Evolutionary conservation across 2,888 invertebrate species (phyloP).

Genomic region (Thymelicus lineola): DNA sequence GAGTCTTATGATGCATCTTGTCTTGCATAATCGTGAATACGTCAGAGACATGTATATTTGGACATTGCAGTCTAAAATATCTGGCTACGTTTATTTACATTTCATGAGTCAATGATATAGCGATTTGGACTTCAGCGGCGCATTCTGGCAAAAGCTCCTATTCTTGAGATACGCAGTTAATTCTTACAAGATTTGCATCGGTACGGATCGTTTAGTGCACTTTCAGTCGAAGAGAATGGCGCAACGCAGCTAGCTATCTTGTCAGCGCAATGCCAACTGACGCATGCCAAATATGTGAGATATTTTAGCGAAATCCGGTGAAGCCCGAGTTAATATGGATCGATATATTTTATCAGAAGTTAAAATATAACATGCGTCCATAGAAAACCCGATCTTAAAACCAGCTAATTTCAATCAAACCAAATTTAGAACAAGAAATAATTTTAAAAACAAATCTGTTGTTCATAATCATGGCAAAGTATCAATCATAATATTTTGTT

Average conservation of each 20-base stretch:
- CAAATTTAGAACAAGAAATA: no score
- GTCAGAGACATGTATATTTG: conserved; percentile 21
- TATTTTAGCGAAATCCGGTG: conserved; percentile 11
- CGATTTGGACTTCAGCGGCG: conserved; percentile 19
- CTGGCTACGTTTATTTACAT: conserved; percentile 24
- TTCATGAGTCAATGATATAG: conserved; percentile 36
- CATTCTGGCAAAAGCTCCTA: conserved; percentile 50
- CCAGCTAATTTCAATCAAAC: no score
- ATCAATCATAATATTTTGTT: background rate
- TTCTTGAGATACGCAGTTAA: conserved; percentile 54
- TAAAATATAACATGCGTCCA: no score
- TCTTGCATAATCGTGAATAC: conserved; percentile 2
- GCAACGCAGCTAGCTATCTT: conserved; percentile 52
- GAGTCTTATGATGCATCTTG: conserved; percentile 1
- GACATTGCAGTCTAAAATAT: conserved; percentile 30
- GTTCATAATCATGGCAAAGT: no score
- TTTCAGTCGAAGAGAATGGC: conserved; percentile 50
- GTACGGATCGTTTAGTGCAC: conserved; percentile 45
- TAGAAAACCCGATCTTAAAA: no score
- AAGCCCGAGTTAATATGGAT: conserved; percentile 7
- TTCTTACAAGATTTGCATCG: conserved; percentile 52
- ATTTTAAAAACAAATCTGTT: no score
- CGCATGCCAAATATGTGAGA: conserved; percentile 60
- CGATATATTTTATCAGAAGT: background rate
- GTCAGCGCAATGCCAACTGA: conserved; percentile 60